Evolutionary conservation across 2,888 invertebrate genomes (phyloP).

Genomic region (Allolobophora icterica): DNA sequence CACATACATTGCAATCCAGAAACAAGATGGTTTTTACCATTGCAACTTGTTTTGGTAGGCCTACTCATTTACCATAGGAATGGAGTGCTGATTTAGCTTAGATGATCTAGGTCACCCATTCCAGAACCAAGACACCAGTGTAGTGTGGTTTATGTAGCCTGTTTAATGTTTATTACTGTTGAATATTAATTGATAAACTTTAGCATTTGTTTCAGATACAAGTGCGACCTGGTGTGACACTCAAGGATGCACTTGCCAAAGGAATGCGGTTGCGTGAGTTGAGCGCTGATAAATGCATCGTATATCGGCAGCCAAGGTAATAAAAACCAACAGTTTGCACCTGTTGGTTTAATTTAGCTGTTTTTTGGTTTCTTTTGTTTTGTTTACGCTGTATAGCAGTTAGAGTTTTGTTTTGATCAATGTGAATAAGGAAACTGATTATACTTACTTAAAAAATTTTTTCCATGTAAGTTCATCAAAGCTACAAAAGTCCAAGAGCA

Average conservation of each 20-base stretch:
- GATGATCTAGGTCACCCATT: not conserved
- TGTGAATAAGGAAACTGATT: not conserved
- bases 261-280: constrained; percentile 88
- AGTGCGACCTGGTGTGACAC: constrained; percentile 77
- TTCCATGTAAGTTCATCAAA: too few species aligned
- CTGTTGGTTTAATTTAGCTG: not conserved
- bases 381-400: not conserved
- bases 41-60: not conserved
- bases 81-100: not conserved
- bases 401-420: not conserved
- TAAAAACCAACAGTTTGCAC: not conserved
- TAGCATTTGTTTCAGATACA: constrained; percentile 31
- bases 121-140: not conserved
- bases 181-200: too few species aligned
- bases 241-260: constrained; percentile 87
- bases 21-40: not conserved
- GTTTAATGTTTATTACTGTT: not conserved
- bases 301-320: constrained; percentile 65
- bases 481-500: not conserved
- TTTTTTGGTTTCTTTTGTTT: not conserved
- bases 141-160: not conserved
- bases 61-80: not conserved
- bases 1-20: not conserved
- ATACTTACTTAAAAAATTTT: not conserved
- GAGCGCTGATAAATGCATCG: constrained; percentile 88